Percentiles rank a stretch among this genome's conserved stretches.
Evolutionary conservation across 2,888 invertebrate species (phyloP).

Genomic region (Ochropleura plecta): DNA sequence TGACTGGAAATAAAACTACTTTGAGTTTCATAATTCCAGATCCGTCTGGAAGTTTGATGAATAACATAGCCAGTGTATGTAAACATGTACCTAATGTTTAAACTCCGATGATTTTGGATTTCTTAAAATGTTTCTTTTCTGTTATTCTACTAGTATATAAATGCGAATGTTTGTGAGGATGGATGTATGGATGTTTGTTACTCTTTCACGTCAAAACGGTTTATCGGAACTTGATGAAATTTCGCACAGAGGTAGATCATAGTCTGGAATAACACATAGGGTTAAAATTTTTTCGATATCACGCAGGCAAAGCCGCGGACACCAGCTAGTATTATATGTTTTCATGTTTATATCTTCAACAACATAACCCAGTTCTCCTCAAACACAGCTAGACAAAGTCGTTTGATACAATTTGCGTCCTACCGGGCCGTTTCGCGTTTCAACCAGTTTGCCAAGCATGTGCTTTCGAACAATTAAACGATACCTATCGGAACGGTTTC

Average conservation of each 20-base stretch:
- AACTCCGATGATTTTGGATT: neutral
- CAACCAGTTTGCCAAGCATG: constrained; percentile 69
- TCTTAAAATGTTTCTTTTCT: neutral
- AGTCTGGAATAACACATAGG: too few relatives aligned
- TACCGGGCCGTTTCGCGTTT: constrained; percentile 22
- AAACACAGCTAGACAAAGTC: neutral
- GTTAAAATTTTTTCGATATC: too few relatives aligned
- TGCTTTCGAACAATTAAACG: constrained; percentile 87
- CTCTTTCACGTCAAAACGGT: too few relatives aligned
- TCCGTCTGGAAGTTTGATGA: too few relatives aligned
- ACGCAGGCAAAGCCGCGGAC: too few relatives aligned
- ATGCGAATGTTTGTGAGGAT: too few relatives aligned
- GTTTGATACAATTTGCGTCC: constrained; percentile 48
- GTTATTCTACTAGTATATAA: neutral
- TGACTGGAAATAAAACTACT: too few relatives aligned
- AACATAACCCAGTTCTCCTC: constrained; percentile 9
- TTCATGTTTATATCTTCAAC: neutral
- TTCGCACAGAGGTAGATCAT: too few relatives aligned
- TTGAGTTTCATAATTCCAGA: too few relatives aligned
- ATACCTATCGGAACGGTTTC: constrained; percentile 70
- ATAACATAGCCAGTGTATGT: too few relatives aligned
- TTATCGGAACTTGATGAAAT: too few relatives aligned
- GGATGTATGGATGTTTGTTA: too few relatives aligned
- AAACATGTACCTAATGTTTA: neutral
- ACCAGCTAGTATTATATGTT: neutral